Evolutionary conservation across 2,888 invertebrate genomes (phyloP).

Genomic region (Drosophila paucipuncta): DNA sequence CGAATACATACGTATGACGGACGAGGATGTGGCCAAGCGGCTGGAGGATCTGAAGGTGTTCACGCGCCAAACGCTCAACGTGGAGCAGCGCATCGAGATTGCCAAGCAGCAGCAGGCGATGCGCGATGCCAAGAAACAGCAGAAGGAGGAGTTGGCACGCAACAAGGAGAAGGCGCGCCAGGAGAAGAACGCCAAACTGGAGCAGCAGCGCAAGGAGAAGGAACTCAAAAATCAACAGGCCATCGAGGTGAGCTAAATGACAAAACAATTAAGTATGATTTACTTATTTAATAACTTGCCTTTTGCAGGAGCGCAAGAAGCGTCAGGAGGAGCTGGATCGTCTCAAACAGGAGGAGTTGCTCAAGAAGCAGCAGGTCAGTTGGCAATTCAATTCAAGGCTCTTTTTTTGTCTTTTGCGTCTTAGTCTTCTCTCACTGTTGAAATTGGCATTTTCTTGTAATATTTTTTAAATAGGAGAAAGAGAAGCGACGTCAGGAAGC

Average conservation of each 20-base stretch:
- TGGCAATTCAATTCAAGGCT: slow-evolving; percentile 7
- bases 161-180: slow-evolving; percentile 86
- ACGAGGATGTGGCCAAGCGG: slow-evolving; percentile 92
- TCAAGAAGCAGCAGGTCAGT: slow-evolving; percentile 93
- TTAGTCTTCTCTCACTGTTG: slow-evolving; percentile 38
- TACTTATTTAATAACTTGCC: background rate
- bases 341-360: slow-evolving; percentile 93
- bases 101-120: slow-evolving; percentile 90
- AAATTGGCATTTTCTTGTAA: slow-evolving; percentile 79
- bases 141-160: slow-evolving; percentile 88
- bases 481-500: slow-evolving; percentile 96
- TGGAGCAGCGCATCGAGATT: slow-evolving; percentile 91
- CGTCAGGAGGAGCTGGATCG: slow-evolving; percentile 94
- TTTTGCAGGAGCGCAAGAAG: slow-evolving; percentile 92
- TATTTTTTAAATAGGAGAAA: slow-evolving; percentile 89
- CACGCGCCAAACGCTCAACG: slow-evolving; percentile 88
- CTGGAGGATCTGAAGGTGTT: slow-evolving; percentile 89
- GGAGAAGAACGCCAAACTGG: slow-evolving; percentile 93
- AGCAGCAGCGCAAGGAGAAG: slow-evolving; percentile 92
- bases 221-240: slow-evolving; percentile 94
- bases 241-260: slow-evolving; percentile 89
- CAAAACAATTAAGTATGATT: background rate
- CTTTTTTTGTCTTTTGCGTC: slow-evolving; percentile 7
- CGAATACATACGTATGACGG: slow-evolving; percentile 91
- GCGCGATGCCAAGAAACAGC: slow-evolving; percentile 91